Evolutionary conservation across 64 coral and sea anemone species (phyloP).

Genomic region (Astreopora myriophthalma): DNA sequence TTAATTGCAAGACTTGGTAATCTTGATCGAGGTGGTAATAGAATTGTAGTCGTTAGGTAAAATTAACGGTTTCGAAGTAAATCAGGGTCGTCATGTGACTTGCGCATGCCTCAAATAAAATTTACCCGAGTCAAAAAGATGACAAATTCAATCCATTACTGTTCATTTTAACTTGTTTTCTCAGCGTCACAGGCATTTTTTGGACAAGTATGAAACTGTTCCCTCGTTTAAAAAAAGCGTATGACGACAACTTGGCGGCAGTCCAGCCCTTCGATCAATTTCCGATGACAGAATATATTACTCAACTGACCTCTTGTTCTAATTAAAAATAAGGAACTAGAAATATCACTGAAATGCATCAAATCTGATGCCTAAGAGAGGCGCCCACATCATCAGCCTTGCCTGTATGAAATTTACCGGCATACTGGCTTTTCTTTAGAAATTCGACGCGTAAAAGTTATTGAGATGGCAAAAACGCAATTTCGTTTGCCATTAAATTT

Average conservation of each 20-base stretch:
- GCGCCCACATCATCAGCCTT: not conserved
- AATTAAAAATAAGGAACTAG: not conserved
- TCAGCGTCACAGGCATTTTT: too few relatives aligned
- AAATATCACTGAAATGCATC: not conserved
- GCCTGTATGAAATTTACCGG: not conserved
- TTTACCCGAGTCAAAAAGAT: too few relatives aligned
- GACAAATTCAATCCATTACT: not conserved
- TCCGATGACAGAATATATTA: not conserved
- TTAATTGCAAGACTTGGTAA: slow-evolving; percentile 48
- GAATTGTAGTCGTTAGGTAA: slow-evolving; percentile 19
- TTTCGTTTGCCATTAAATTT: slow-evolving; percentile 29
- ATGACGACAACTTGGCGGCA: not conserved
- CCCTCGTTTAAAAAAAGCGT: not conserved
- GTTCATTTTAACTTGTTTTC: not conserved
- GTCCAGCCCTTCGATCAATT: not conserved
- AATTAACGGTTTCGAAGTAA: slow-evolving; percentile 49
- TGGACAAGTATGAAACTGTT: not conserved
- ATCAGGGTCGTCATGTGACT: not conserved
- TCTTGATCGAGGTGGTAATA: slow-evolving; percentile 5
- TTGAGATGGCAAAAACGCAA: not conserved
- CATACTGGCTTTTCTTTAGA: not conserved
- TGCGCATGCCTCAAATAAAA: not conserved
- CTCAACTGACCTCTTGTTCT: not conserved
- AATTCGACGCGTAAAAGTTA: not conserved
- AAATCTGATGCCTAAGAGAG: not conserved